Evolutionary conservation across 1,140 invertebrate species (phyloP).

Genomic region (Drosophila bipectinata): DNA sequence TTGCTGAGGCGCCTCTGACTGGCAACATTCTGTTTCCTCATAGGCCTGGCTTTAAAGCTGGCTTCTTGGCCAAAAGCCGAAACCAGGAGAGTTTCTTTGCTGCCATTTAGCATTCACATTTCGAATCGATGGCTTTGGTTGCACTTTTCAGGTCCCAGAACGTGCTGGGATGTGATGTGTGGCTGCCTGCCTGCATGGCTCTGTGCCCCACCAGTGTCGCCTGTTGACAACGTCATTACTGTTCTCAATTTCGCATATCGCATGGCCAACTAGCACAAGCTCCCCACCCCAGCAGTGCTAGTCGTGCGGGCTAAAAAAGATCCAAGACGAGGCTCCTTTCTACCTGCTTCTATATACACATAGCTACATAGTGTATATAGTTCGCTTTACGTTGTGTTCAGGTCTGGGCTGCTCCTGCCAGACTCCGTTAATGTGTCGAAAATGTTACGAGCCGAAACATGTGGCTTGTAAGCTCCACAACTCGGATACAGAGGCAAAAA

Average conservation of each 20-base stretch:
- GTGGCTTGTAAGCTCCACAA: conserved; percentile 63
- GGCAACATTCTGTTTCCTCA: conserved; percentile 21
- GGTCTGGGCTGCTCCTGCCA: conserved; percentile 13
- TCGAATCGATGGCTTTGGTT: conserved; percentile 10
- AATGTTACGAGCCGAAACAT: conserved; percentile 77
- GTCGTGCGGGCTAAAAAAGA: background rate
- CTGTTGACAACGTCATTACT: conserved; percentile 81
- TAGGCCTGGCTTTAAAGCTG: conserved; percentile 18
- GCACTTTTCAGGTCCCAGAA: conserved; percentile 33
- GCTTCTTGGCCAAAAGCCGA: conserved; percentile 11
- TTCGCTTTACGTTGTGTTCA: background rate
- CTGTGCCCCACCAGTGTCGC: background rate
- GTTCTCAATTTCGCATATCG: conserved; percentile 81
- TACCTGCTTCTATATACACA: conserved; percentile 22
- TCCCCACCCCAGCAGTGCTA: conserved; percentile 28
- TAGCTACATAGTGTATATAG: background rate
- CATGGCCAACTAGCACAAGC: conserved; percentile 66
- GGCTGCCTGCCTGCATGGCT: conserved; percentile 2
- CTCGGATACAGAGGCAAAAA: conserved; percentile 11
- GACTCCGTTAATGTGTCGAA: conserved; percentile 72
- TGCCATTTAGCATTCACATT: conserved; percentile 25
- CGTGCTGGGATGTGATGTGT: conserved; percentile 33
- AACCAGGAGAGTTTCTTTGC: conserved; percentile 40
- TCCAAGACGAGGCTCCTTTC: conserved; percentile 12
- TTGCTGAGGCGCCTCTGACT: conserved; percentile 11